Evolutionary conservation across 1,140 invertebrate genomes (phyloP), one percentile per base, ranked within the genome.

Genomic region (Solenopsis invicta): DNA sequence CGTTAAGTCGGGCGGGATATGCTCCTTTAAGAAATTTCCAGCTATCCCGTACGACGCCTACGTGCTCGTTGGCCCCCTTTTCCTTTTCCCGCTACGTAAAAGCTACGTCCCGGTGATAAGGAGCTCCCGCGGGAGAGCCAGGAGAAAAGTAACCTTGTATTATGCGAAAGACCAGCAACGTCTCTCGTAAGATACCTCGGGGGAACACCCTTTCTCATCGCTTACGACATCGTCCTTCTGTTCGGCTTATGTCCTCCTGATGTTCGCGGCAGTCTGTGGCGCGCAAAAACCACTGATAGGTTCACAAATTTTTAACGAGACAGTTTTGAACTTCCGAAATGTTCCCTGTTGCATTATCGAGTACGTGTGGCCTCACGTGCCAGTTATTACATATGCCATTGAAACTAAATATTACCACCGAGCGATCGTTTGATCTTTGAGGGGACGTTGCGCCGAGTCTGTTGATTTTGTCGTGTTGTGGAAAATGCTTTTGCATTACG

Each of bases 61-160:
- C 24, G n/a, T 24, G 67, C 61, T 64, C 66, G 67, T 80, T 87
- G 75, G 10, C 85, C 85, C 72, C 12, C 50, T 75, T 52, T 80
- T 13, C 84, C 74, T 87, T 66, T 61, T 24, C 67, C n/a, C 16
- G 29, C 67, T 59, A 13, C 29, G 56, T 61, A 61, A 87, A 84
- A 71, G 88, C 88, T 69, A 84, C 64, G 71, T 72, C 76, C 50
- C 56, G 37, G 82, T 85, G 88, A 89, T 89, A 89, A 89, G 88
- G 9, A 45, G 86, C 45, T 87, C 86, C 78, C 85, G 21, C 50
- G 72, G 64, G 87, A 54, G 37, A 18, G 34, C 45, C 24, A 29
- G 77, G 10, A 77, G 72, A 75, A 54, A 76, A 82, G 78, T 89
- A 76, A 89, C 71, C 86, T 75, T 77, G 72, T 72, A 87, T 87